Percentiles rank a stretch among this genome's conserved stretches.
These are phyloP conservation scores for Rhincodon typus DNA, from an alignment of 2,797 vertebrate species.

Conservation along the genomic window DNA sequence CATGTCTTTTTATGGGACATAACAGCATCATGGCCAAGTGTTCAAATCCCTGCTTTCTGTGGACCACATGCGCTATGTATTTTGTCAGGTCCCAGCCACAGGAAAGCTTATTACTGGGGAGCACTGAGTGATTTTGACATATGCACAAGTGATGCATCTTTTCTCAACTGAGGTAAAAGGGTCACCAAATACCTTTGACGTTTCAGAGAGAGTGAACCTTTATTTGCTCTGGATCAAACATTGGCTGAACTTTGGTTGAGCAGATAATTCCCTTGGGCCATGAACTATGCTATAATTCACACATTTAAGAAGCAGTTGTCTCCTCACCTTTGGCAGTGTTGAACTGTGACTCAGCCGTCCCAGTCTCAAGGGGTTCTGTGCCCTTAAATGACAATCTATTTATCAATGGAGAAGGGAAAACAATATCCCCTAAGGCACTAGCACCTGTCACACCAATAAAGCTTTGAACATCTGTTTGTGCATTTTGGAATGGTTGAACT, in stretches of 20 bases:
- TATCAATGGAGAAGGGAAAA: neutral
- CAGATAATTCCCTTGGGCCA: neutral
- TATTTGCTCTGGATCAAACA: neutral
- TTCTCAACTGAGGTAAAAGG: neutral
- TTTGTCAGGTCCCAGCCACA: neutral
- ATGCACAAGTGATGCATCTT: neutral
- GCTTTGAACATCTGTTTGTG: neutral
- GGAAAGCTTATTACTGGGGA: neutral
- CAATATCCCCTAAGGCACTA: neutral
- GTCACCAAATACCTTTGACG: neutral
- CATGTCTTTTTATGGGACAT: neutral
- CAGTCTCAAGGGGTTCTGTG: neutral
- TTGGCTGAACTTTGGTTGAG: neutral
- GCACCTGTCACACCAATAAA: neutral
- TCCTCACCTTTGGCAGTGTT: neutral
- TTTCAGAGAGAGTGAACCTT: neutral
- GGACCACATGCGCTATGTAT: neutral
- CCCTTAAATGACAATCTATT: neutral
- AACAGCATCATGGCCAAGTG: neutral
- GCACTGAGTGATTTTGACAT: neutral
- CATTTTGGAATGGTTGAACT: constrained; percentile 2
- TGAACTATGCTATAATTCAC: neutral
- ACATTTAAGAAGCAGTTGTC: constrained; percentile 13
- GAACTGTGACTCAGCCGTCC: neutral
- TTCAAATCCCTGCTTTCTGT: neutral